phyloP scores from a whole-genome alignment of 2,888 invertebrate species.

The Drosophila subquinaria region DNA sequence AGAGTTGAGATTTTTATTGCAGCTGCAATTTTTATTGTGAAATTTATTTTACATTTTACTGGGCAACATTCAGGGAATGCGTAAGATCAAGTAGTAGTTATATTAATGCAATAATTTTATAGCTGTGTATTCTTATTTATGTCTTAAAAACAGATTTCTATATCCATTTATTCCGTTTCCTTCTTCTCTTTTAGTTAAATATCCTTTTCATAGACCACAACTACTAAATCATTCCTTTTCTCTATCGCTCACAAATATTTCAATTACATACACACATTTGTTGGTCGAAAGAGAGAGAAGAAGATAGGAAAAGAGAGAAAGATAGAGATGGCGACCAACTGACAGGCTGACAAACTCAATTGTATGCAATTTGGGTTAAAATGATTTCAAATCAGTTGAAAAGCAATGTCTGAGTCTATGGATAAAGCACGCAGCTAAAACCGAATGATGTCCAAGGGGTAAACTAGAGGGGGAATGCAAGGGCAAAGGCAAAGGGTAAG shows the following conservation, averaged over 20 bases:
- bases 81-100: background rate
- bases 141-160: background rate
- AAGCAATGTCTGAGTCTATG: conserved; percentile 41
- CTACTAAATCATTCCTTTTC: background rate
- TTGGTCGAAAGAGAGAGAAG: no score
- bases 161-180: background rate
- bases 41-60: background rate
- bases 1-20: background rate
- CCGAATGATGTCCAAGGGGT: conserved; percentile 4
- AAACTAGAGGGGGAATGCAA: background rate
- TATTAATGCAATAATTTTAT: background rate
- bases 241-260: background rate
- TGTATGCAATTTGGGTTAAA: conserved; percentile 77
- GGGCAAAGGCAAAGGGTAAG: background rate
- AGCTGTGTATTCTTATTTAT: no score
- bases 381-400: conserved; percentile 76
- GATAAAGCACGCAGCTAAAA: conserved; percentile 1
- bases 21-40: background rate
- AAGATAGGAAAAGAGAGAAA: background rate
- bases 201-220: background rate
- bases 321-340: conserved; percentile 9
- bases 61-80: background rate
- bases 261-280: conserved; percentile 1
- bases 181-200: background rate
- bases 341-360: conserved; percentile 65